Evolutionary conservation across 2,888 invertebrate genomes (phyloP), one percentile per base, ranked within the genome.

Genomic region (Lasioglossum vierecki): DNA sequence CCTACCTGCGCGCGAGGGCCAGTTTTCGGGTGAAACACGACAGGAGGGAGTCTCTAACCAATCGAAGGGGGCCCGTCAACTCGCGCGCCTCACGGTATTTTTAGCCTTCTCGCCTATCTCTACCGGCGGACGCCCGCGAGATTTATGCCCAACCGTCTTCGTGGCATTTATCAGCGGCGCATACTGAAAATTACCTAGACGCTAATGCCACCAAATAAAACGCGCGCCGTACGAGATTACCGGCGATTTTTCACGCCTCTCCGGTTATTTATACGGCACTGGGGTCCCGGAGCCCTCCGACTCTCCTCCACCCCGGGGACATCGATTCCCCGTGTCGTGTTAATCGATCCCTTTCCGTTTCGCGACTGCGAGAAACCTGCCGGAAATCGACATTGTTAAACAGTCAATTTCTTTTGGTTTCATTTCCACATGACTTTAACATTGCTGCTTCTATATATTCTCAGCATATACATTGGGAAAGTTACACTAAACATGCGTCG

Each of bases 11-110:
- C 88, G 79, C 82, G 53, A 66, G 68, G 83, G 79, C 76, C 82
- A 81, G 57, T 82, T 89, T 89, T 79, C 72, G 53, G 85, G 80
- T 80, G 85, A 82, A 85, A 88, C 85, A 85, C 84, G 88, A 88
- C 88, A 80, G 83, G 80, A 82, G 84, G 80, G 76, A 53, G 66
- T 82, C 79, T 88, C 71, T 74, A 74, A 71, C 79, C 83, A 46
- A 87, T 88, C 88, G 89, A 82, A 87, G 77, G 79, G 79, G 70
- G 74, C 84, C 84, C 84, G 84, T 84, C 84, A 84, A 84, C 68
- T 39, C 18, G 72, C 75, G 76, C 84, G 63, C 75, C 68, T 80
- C 22, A 57, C 79, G 84, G 81, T 85, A 90, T 85, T 85, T 89
- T 90, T 88, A 90, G 75, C 84, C 75, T 68, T 68, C 66, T 80